Evolutionary conservation across 2,113 vertebrate genomes (phyloP).

Genomic region (Theristicus caerulescens): DNA sequence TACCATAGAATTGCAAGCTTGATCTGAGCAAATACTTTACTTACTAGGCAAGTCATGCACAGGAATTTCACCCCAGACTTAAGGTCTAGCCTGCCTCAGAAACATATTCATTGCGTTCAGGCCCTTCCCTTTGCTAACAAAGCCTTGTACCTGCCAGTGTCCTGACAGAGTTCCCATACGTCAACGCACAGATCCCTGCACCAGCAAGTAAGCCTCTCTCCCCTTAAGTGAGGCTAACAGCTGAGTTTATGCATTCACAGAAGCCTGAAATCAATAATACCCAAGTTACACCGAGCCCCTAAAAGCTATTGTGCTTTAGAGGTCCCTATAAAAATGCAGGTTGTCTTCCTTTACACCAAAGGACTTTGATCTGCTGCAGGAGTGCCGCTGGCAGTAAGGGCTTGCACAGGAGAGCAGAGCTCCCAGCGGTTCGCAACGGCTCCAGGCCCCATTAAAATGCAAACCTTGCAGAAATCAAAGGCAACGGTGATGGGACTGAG

Average conservation of each 20-base stretch:
- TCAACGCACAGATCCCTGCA: not conserved
- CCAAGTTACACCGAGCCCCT: not conserved
- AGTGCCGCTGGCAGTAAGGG: not conserved
- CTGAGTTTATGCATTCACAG: not conserved
- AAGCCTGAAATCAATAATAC: not conserved
- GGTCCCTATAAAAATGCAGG: not conserved
- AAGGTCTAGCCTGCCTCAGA: not conserved
- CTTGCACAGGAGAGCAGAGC: not conserved
- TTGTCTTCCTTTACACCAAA: not conserved
- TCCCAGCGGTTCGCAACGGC: not conserved
- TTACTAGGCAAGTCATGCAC: not conserved
- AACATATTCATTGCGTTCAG: fast-evolving
- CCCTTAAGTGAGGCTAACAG: not conserved
- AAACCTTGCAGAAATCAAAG: not conserved
- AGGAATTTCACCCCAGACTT: not conserved
- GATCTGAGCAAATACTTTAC: not conserved
- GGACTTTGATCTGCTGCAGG: not conserved
- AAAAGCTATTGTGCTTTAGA: not conserved
- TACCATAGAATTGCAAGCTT: not conserved
- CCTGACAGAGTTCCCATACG: not conserved
- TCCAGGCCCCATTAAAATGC: not conserved
- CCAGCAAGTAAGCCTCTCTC: not conserved
- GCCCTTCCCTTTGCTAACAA: not conserved
- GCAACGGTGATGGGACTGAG: fast-evolving
- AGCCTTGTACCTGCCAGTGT: not conserved